Evolutionary conservation across 37 sponge, comb jelly and placozoan species (phyloP).

Genomic region (Axinella damicornis): DNA sequence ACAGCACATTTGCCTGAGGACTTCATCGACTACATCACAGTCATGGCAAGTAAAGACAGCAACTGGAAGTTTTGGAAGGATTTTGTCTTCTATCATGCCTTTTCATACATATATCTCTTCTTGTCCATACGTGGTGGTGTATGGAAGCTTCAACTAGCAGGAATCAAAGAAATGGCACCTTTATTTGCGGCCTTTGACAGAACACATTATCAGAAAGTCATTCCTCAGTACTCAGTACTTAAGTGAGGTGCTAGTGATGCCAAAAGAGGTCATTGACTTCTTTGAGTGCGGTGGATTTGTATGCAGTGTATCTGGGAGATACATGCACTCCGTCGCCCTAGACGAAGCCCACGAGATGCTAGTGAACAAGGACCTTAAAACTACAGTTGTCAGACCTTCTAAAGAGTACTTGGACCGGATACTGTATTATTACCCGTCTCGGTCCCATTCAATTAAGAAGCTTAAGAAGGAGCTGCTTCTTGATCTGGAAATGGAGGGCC

Average conservation of each 20-base stretch:
- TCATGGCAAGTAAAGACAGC: background rate
- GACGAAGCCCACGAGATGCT: constrained; percentile 57
- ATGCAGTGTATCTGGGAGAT: background rate
- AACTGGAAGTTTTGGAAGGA: constrained; percentile 52
- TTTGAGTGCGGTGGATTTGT: constrained; percentile 10
- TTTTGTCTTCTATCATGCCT: constrained; percentile 12
- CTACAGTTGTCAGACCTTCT: background rate
- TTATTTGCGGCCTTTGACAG: constrained; percentile 42
- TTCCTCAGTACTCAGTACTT: constrained; percentile 5
- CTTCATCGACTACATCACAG: background rate
- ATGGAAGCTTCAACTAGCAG: constrained; percentile 24
- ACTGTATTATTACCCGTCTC: too few relatives aligned
- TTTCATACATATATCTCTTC: constrained; percentile 12
- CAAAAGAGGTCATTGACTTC: background rate
- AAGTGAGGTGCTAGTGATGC: background rate
- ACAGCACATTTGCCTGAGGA: background rate
- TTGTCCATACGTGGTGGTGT: constrained; percentile 36
- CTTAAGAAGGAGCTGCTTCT: too few relatives aligned
- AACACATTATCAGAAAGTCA: background rate
- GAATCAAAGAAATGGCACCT: constrained; percentile 24
- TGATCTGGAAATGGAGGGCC: too few relatives aligned
- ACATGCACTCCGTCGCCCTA: constrained; percentile 28
- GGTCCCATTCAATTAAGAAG: too few relatives aligned
- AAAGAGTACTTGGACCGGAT: too few relatives aligned
- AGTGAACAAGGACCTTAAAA: constrained; percentile 8